Conservation (phyloP, 2,888 invertebrate genomes). For the Bursaphelenchus okinawaensis region DNA sequence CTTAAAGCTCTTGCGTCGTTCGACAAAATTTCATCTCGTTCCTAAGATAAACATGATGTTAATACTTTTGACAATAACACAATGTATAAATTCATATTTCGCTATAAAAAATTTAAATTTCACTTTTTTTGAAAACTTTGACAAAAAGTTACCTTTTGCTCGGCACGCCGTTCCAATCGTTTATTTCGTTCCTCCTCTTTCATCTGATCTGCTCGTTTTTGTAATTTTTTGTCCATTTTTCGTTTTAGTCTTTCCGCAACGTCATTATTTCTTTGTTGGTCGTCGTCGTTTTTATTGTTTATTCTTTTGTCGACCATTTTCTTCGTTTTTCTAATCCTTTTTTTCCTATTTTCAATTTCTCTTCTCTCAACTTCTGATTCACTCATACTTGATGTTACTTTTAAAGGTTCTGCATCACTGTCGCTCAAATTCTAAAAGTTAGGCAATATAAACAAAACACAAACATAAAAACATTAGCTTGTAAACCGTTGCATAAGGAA, state of each 20-base stretch:
- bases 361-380: conserved; percentile 51
- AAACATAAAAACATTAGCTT: too few species aligned
- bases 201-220: conserved; percentile 40
- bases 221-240: conserved; percentile 42
- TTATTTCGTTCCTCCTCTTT: conserved; percentile 37
- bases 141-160: background rate
- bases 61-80: too few species aligned
- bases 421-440: background rate
- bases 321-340: conserved; percentile 45
- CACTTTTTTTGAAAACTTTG: background rate
- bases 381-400: conserved; percentile 48
- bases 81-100: too few species aligned
- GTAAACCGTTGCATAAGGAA: too few species aligned
- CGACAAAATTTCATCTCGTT: conserved; percentile 3
- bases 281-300: conserved; percentile 7
- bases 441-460: too few species aligned
- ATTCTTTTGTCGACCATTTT: conserved; percentile 25
- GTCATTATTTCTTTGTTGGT: conserved; percentile 26
- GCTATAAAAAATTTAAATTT: too few species aligned
- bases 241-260: conserved; percentile 34
- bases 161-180: background rate
- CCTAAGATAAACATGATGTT: background rate
- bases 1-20: background rate
- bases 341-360: conserved; percentile 52
- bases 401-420: conserved; percentile 17